Evolutionary conservation across 2,797 vertebrate species (phyloP).

Genomic region (Chaenodraco wilsoni): DNA sequence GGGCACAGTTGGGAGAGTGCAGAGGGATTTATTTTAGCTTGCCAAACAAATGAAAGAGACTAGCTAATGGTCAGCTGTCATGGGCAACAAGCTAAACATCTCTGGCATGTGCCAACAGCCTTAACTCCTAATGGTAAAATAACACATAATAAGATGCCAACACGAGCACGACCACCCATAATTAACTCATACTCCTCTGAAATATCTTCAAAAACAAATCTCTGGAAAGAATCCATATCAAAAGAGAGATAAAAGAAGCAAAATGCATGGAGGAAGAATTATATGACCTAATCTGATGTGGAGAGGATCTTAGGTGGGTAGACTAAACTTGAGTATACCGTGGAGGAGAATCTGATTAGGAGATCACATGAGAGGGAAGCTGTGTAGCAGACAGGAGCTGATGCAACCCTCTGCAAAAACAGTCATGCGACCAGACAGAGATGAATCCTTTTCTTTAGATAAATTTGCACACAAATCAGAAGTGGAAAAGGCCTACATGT

Average conservation of each 20-base stretch:
- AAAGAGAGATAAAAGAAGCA: neutral
- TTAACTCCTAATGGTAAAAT: constrained; percentile 12
- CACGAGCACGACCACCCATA: neutral
- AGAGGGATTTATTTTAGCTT: constrained; percentile 36
- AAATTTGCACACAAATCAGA: constrained; percentile 54
- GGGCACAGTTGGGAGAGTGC: constrained; percentile 22
- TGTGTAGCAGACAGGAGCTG: constrained; percentile 58
- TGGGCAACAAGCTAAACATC: constrained; percentile 44
- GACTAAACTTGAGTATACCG: constrained; percentile 40
- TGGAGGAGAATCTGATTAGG: constrained; percentile 50
- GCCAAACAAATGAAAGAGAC: constrained; percentile 65
- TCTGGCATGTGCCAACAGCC: constrained; percentile 29
- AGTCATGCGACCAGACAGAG: constrained; percentile 40
- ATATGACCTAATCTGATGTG: constrained; percentile 22
- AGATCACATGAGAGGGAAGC: constrained; percentile 52
- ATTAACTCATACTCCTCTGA: constrained; percentile 10
- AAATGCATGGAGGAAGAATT: constrained; percentile 5
- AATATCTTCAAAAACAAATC: constrained; percentile 6
- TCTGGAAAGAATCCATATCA: neutral
- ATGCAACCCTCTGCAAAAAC: constrained; percentile 66
- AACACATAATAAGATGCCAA: constrained; percentile 15
- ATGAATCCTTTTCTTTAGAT: constrained; percentile 53
- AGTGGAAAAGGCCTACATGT: constrained; percentile 23
- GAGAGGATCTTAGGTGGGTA: constrained; percentile 3
- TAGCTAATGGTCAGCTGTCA: constrained; percentile 54